Percentiles rank a stretch among this genome's conserved stretches.
These are phyloP conservation scores for Hephaestus fuliginosus DNA, from an alignment of 2,797 vertebrate species.

Conservation along the genomic window DNA sequence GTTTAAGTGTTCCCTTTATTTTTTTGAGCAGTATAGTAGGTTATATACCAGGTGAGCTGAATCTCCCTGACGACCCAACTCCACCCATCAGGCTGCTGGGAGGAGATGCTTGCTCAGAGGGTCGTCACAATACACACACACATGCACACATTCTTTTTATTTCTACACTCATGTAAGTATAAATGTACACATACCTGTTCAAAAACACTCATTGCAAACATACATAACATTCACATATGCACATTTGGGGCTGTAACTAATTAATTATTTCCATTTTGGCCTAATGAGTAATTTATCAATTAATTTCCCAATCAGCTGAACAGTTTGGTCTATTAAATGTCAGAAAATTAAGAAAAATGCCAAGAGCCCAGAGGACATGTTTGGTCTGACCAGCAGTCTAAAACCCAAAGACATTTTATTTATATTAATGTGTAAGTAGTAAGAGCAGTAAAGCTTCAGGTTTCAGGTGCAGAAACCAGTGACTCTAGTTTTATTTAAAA, in stretches of 20 bases:
- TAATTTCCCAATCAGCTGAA: neutral
- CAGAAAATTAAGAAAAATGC: neutral
- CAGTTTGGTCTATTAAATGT: neutral
- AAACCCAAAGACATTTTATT: neutral
- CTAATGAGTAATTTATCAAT: neutral
- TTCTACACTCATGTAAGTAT: conserved; percentile 6
- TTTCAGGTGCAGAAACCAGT: neutral
- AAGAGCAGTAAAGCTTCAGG: conserved; percentile 12
- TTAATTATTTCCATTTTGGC: neutral
- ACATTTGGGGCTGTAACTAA: neutral
- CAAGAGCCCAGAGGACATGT: neutral
- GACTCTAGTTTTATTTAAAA: conserved; percentile 9
- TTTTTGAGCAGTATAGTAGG: too few species aligned
- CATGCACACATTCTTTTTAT: neutral
- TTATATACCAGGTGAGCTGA: too few species aligned
- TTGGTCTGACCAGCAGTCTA: neutral
- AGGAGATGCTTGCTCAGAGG: too few species aligned
- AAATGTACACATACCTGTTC: conserved; percentile 1
- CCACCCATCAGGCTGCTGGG: too few species aligned
- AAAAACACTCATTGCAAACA: neutral
- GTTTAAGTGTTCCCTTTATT: too few species aligned
- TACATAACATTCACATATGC: neutral
- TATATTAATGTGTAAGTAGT: neutral
- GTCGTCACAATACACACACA: neutral
- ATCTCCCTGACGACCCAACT: too few species aligned